Evolutionary conservation across 1,140 invertebrate genomes (phyloP).

Genomic region (Diabrotica undecimpunctata): DNA sequence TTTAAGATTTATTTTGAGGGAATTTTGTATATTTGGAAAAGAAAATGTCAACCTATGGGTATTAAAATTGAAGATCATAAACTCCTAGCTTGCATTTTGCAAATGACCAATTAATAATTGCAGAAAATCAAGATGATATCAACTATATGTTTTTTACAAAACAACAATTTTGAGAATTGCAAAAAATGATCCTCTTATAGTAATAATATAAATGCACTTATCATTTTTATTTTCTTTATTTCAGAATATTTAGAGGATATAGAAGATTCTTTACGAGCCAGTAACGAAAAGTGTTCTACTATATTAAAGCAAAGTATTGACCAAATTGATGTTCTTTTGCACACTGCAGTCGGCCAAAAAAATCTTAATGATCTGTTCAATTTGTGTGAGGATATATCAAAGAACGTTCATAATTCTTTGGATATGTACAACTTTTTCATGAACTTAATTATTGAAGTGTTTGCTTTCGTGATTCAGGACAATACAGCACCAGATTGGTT

Average conservation of each 20-base stretch:
- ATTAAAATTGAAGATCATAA: too few species aligned
- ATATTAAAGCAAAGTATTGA: slow-evolving; percentile 61
- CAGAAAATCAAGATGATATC: too few species aligned
- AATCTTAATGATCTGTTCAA: slow-evolving; percentile 66
- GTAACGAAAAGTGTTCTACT: slow-evolving; percentile 60
- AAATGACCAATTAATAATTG: too few species aligned
- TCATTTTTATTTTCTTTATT: slow-evolving; percentile 34
- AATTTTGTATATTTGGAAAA: too few species aligned
- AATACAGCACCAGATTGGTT: slow-evolving; percentile 81
- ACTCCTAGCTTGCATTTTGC: too few species aligned
- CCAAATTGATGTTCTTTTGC: slow-evolving; percentile 63
- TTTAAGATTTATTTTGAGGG: too few species aligned
- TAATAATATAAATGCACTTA: too few species aligned
- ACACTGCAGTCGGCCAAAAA: slow-evolving; percentile 57
- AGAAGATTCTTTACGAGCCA: slow-evolving; percentile 59
- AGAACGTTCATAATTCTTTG: slow-evolving; percentile 56
- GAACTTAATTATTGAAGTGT: slow-evolving; percentile 76
- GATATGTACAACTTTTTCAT: slow-evolving; percentile 80
- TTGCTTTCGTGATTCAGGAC: slow-evolving; percentile 85
- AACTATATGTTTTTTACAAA: too few species aligned
- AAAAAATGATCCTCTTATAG: too few species aligned
- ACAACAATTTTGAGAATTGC: too few species aligned
- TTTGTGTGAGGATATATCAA: slow-evolving; percentile 73
- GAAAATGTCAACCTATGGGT: too few species aligned
- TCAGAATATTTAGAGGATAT: slow-evolving; percentile 76